A percentile compares a stretch with the other conserved stretches of the same genome.
Evolutionary conservation across 2,797 vertebrate genomes (phyloP).

Genomic region (Trachops cirrhosus): DNA sequence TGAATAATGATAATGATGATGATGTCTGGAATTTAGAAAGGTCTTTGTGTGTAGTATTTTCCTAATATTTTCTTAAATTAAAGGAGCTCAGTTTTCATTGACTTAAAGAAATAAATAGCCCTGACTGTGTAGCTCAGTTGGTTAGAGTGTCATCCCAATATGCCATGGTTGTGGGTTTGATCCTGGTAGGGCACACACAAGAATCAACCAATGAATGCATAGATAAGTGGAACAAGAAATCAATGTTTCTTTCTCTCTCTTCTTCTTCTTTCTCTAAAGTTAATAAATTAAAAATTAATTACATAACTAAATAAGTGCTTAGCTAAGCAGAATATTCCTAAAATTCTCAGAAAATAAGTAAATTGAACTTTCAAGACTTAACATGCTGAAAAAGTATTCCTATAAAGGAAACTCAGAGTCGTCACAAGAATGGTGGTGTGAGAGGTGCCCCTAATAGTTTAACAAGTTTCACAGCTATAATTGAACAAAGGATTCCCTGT

Average conservation of each 20-base stretch:
- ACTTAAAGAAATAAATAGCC: constrained; percentile 18
- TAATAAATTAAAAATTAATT: not conserved
- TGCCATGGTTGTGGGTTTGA: not conserved
- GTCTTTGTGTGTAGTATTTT: constrained; percentile 1
- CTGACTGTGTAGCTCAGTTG: not conserved
- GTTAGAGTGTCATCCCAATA: not conserved
- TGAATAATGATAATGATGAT: not conserved
- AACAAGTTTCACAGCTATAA: not conserved
- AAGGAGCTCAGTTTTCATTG: constrained; percentile 23
- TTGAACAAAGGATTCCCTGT: not conserved
- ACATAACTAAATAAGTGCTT: not conserved
- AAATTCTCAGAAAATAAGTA: constrained; percentile 46
- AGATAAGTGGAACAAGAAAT: not conserved
- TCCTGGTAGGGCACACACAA: not conserved
- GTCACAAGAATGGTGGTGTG: not conserved
- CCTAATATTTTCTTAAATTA: constrained; percentile 23
- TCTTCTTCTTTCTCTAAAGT: not conserved
- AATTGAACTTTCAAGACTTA: constrained; percentile 29
- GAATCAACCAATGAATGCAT: not conserved
- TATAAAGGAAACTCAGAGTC: not conserved
- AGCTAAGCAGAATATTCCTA: not conserved
- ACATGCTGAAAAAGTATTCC: not conserved
- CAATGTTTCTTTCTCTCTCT: not conserved
- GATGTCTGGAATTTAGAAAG: constrained; percentile 17
- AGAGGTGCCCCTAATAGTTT: not conserved